Evolutionary conservation across 1,140 invertebrate species (phyloP), one percentile per base, ranked within the genome.

Genomic region (Drosophila ohnishii): DNA sequence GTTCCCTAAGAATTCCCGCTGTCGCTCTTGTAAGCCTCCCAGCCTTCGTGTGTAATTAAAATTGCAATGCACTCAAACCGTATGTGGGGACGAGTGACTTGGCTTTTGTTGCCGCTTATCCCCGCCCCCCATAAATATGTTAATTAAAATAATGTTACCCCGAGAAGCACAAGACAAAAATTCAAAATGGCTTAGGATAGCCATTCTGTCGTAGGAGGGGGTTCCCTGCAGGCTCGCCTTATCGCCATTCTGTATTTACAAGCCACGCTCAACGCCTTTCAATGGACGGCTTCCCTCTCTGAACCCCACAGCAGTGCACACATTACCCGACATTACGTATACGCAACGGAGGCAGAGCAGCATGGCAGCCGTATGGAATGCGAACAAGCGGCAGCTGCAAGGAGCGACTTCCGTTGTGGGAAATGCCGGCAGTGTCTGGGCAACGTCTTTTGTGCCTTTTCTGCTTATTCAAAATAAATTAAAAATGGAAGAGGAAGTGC

Each of bases 101-200:
- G 48, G 69, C 78, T 71, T 78, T 80, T 81, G 78, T 75, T 84
- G 67, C 67, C 25, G 60, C 40, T 48, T 48, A 57, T 71, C 64
- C 48, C 67, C 59, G 32, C 11, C 77, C 66, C 60, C 50, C 64
- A 72, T 84, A 88, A 88, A 88, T 88, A 88, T 88, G 84, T 88
- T 88, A 88, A 88, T 88, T 88, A 88, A 88, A 84, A 88, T 88
- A 88, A 88, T 89, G 84, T 84, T 88, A 80, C 84, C 73, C 80
- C 65, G 76, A 65, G 79, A 65, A 59, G 80, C 32, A 71, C 64
- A 64, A 67, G 70, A 62, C 77, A 85, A 87, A 73, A 87, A 87
- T 60, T 56, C 79, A 84, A 75, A 86, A 86, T 83, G 84, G 84
- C 80, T 87, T 87, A 88, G 83, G 87, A 87, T 87, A 80, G 83